A percentile compares a stretch with the other conserved stretches of the same genome.
These are phyloP conservation scores for Hemiprocne comata DNA, from an alignment of 2,113 vertebrate species.

Conservation along the genomic window DNA sequence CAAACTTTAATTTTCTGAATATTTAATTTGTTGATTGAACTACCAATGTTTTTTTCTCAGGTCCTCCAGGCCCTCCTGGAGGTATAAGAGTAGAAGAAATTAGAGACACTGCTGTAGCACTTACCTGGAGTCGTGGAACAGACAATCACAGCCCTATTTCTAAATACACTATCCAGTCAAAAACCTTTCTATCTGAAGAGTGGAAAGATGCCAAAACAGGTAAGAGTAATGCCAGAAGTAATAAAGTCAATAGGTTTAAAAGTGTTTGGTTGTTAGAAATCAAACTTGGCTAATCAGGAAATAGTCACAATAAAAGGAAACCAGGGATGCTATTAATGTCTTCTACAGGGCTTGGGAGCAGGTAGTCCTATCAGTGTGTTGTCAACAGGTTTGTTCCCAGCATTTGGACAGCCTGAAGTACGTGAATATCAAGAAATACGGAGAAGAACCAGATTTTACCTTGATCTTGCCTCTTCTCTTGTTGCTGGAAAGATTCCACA, in stretches of 20 bases:
- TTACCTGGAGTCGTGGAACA: constrained; percentile 93
- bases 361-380: not conserved
- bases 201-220: constrained; percentile 93
- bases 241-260: not conserved
- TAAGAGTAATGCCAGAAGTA: constrained; percentile 60
- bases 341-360: not conserved
- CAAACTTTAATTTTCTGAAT: not conserved
- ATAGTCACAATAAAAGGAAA: not conserved
- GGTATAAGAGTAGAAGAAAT: constrained; percentile 88
- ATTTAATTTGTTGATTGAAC: not conserved
- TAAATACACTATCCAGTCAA: constrained; percentile 91
- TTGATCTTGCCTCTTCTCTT: not conserved
- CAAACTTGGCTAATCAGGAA: not conserved
- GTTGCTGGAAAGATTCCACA: not conserved
- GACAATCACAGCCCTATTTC: constrained; percentile 98
- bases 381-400: not conserved
- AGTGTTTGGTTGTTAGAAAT: not conserved
- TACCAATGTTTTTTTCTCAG: constrained; percentile 59
- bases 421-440: not conserved
- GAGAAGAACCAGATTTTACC: not conserved
- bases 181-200: constrained; percentile 80
- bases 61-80: constrained; percentile 94
- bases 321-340: not conserved
- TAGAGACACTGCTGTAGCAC: constrained; percentile 81
- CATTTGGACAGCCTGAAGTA: not conserved